Evolutionary conservation across 2,888 invertebrate species (phyloP).

Genomic region (Embidobia sp.): DNA sequence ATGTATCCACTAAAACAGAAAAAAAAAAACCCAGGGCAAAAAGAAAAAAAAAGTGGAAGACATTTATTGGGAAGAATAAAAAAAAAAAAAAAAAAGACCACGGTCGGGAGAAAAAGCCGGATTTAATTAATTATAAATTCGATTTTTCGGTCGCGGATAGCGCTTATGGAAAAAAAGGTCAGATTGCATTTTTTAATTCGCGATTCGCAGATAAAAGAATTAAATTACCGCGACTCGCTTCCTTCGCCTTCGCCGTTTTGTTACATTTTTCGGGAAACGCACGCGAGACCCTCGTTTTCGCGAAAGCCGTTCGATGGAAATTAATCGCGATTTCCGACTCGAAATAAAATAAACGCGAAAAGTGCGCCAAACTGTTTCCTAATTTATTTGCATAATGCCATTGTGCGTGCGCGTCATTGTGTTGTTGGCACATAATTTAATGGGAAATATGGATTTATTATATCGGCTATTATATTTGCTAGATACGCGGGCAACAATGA

Average conservation of each 20-base stretch:
- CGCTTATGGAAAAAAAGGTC: slow-evolving; percentile 23
- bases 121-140: slow-evolving; percentile 36
- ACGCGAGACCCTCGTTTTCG: background rate
- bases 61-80: no score
- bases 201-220: slow-evolving; percentile 32
- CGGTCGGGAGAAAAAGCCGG: background rate
- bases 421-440: slow-evolving; percentile 38
- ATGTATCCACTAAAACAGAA: no score
- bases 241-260: background rate
- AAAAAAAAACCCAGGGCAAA: no score
- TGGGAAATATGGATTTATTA: slow-evolving; percentile 33
- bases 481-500: slow-evolving; percentile 30
- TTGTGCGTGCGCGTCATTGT: slow-evolving; percentile 22
- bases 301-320: background rate
- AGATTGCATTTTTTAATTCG: slow-evolving; percentile 12
- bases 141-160: slow-evolving; percentile 9
- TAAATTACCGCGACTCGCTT: slow-evolving; percentile 24
- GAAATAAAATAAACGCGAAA: background rate
- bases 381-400: slow-evolving; percentile 32
- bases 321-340: background rate
- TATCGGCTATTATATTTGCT: slow-evolving; percentile 26
- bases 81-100: background rate
- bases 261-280: background rate
- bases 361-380: slow-evolving; percentile 30
- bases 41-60: no score